These are phyloP conservation scores for Valencia hispanica DNA, from an alignment of 2,797 vertebrate species.

Conservation along the genomic window DNA sequence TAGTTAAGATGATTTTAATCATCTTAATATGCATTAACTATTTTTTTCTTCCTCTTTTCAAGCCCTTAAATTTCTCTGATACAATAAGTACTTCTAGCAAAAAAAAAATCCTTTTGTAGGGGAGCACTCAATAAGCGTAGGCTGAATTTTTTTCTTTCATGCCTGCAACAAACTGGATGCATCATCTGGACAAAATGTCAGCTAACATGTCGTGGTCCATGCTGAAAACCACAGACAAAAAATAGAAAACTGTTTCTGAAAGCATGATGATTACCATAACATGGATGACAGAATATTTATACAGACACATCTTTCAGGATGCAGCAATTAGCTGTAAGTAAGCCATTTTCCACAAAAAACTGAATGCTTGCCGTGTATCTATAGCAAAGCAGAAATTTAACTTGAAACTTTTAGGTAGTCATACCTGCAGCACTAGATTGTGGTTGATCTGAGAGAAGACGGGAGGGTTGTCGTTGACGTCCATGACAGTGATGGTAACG, in stretches of 20 bases:
- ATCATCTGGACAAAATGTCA: slow-evolving; percentile 9
- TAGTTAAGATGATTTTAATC: not conserved
- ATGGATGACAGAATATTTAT: not conserved
- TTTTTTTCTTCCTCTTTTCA: not conserved
- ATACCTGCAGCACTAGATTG: slow-evolving; percentile 90
- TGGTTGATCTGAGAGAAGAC: slow-evolving; percentile 93
- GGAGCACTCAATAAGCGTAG: not conserved
- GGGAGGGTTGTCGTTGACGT: slow-evolving; percentile 96
- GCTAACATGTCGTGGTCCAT: not conserved
- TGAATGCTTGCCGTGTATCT: not conserved
- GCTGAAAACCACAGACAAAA: not conserved
- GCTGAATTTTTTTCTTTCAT: slow-evolving; percentile 8
- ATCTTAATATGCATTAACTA: not conserved
- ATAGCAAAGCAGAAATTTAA: not conserved
- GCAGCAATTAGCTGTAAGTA: not conserved
- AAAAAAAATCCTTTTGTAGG: slow-evolving; percentile 4
- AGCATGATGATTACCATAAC: not conserved
- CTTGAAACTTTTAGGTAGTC: not conserved
- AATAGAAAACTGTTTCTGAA: not conserved
- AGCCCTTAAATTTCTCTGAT: not conserved
- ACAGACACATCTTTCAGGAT: not conserved
- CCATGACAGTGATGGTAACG: slow-evolving; percentile 83
- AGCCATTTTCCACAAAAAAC: not conserved
- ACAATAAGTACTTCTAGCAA: not conserved
- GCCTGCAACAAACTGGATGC: not conserved